Evolutionary conservation across 2,888 invertebrate genomes (phyloP).

Genomic region (Seira ritae): DNA sequence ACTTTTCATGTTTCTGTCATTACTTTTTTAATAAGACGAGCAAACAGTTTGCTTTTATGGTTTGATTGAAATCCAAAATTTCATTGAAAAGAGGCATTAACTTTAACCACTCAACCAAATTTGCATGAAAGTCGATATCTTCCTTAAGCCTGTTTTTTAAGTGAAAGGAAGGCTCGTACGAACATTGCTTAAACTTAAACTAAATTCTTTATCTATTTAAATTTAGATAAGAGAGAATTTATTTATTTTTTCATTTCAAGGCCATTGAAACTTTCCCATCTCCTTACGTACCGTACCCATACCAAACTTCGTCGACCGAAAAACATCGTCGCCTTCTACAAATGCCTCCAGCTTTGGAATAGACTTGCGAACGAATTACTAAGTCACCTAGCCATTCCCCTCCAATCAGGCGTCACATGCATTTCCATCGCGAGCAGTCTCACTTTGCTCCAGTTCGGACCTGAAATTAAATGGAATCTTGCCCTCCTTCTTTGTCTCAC

Average conservation of each 20-base stretch:
- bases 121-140: too few relatives aligned
- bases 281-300: not conserved
- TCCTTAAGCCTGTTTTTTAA: too few relatives aligned
- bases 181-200: too few relatives aligned
- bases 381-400: not conserved
- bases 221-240: not conserved
- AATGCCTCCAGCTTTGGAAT: not conserved
- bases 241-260: not conserved
- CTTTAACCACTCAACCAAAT: too few relatives aligned
- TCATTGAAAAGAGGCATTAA: too few relatives aligned
- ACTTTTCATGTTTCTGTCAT: too few relatives aligned
- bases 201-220: too few relatives aligned
- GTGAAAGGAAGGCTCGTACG: too few relatives aligned
- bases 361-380: not conserved
- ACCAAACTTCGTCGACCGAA: not conserved
- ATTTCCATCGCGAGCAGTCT: not conserved
- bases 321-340: not conserved
- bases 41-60: too few relatives aligned
- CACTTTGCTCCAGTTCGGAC: not conserved
- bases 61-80: too few relatives aligned
- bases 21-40: too few relatives aligned
- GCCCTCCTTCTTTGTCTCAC: not conserved
- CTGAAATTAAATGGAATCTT: not conserved
- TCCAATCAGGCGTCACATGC: not conserved
- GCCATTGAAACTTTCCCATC: not conserved